Conservation (phyloP, 1,140 invertebrate species). For the Drosophila athabasca region DNA sequence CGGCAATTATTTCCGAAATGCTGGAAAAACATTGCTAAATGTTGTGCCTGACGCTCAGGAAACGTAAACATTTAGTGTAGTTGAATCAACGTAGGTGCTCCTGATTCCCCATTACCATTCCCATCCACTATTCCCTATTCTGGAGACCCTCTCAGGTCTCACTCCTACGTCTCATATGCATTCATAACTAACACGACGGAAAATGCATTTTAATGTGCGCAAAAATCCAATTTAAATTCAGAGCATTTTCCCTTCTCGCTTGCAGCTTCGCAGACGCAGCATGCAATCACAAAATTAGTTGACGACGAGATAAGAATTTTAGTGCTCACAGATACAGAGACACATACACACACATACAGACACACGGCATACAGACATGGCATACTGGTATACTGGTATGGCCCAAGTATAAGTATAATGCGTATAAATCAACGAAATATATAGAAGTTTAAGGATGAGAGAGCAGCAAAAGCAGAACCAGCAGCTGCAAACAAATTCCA, state of each 20-base stretch:
- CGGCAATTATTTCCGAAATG: conserved; percentile 73
- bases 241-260: conserved; percentile 53
- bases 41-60: conserved; percentile 74
- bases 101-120: conserved; percentile 3
- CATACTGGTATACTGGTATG: neutral
- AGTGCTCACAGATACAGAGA: conserved; percentile 44
- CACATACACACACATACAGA: conserved; percentile 1
- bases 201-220: conserved; percentile 80
- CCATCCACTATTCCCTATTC: neutral
- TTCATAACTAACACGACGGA: conserved; percentile 78
- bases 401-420: conserved; percentile 52
- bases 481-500: conserved; percentile 78
- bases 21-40: conserved; percentile 72
- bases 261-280: conserved; percentile 46
- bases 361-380: too few species aligned
- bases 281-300: conserved; percentile 82
- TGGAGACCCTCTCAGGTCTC: neutral
- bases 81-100: conserved; percentile 36
- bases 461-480: conserved; percentile 1
- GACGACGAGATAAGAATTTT: conserved; percentile 80
- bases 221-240: conserved; percentile 83
- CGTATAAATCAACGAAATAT: conserved; percentile 78
- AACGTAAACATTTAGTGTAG: conserved; percentile 80
- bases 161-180: conserved; percentile 65
- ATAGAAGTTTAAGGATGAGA: neutral